Conservation (phyloP, 2,797 vertebrate species). For the Acestrorhynchus altus region DNA sequence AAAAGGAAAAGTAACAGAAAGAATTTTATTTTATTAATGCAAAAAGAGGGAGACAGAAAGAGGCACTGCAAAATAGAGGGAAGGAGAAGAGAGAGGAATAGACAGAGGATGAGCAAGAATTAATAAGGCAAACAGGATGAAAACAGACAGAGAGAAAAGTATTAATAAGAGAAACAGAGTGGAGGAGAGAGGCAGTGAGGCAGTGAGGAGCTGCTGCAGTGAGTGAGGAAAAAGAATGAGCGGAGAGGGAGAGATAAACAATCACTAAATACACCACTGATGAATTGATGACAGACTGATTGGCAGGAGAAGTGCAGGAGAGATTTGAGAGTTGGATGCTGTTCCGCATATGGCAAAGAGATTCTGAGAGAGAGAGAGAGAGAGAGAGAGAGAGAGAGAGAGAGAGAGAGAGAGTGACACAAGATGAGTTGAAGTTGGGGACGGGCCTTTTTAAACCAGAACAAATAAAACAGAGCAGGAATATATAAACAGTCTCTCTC, state of each 20-base stretch:
- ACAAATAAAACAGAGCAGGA: conserved; percentile 50
- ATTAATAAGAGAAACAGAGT: conserved; percentile 43
- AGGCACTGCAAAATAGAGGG: conserved; percentile 27
- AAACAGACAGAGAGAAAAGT: conserved; percentile 7
- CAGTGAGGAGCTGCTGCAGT: conserved; percentile 64
- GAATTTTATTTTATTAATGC: too few species aligned
- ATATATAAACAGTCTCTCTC: conserved; percentile 48
- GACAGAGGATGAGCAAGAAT: conserved; percentile 30
- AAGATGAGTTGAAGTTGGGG: conserved; percentile 48
- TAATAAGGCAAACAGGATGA: too few species aligned
- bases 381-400: conserved; percentile 57
- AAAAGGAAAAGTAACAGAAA: neutral
- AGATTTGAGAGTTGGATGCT: conserved; percentile 24
- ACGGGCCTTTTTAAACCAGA: conserved; percentile 22
- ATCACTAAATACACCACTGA: conserved; percentile 53
- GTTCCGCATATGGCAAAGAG: conserved; percentile 63
- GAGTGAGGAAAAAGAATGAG: conserved; percentile 65
- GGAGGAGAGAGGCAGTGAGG: conserved; percentile 63
- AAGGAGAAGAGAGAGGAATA: conserved; percentile 44
- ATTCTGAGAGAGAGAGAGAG: conserved; percentile 59
- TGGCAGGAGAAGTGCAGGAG: conserved; percentile 42
- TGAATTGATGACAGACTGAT: conserved; percentile 57
- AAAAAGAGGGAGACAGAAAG: conserved; percentile 33
- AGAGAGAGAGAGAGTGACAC: conserved; percentile 57
- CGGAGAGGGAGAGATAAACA: conserved; percentile 54